phyloP scores from a whole-genome alignment of 1,140 invertebrate genomes.

The Lucilia cuprina region DNA sequence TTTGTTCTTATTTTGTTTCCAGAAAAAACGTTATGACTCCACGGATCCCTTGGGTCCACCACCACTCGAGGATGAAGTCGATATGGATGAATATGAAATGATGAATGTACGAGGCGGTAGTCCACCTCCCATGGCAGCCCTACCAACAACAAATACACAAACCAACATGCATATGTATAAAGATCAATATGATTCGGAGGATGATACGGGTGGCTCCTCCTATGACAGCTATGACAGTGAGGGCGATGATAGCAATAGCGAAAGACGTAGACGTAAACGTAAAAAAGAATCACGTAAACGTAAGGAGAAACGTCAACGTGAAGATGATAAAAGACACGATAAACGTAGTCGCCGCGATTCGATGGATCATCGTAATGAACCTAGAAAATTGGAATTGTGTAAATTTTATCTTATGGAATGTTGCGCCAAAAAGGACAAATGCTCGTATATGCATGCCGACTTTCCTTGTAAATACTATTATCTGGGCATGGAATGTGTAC shows the following conservation, averaged over 20 bases:
- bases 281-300: constrained; percentile 37
- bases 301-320: constrained; percentile 38
- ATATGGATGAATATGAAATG: constrained; percentile 79
- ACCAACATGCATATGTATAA: background rate
- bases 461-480: constrained; percentile 98
- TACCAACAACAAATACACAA: background rate
- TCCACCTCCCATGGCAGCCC: constrained; percentile 61
- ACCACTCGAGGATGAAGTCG: constrained; percentile 40
- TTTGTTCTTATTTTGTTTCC: background rate
- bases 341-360: constrained; percentile 38
- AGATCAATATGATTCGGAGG: constrained; percentile 62
- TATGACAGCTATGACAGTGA: constrained; percentile 65
- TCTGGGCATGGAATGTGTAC: constrained; percentile 85
- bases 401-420: constrained; percentile 97
- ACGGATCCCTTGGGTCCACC: constrained; percentile 5
- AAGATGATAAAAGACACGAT: constrained; percentile 25
- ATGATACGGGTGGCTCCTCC: constrained; percentile 61
- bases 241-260: constrained; percentile 49
- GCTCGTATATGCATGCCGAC: constrained; percentile 95
- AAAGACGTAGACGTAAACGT: constrained; percentile 42
- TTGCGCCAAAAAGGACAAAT: constrained; percentile 94
- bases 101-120: constrained; percentile 78
- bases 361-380: constrained; percentile 82
- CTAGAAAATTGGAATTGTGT: constrained; percentile 91
- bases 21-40: constrained; percentile 37